These are phyloP conservation scores for Meandrina meandrites DNA, from an alignment of 92 coral and sea anemone genomes.

Conservation along the genomic window DNA sequence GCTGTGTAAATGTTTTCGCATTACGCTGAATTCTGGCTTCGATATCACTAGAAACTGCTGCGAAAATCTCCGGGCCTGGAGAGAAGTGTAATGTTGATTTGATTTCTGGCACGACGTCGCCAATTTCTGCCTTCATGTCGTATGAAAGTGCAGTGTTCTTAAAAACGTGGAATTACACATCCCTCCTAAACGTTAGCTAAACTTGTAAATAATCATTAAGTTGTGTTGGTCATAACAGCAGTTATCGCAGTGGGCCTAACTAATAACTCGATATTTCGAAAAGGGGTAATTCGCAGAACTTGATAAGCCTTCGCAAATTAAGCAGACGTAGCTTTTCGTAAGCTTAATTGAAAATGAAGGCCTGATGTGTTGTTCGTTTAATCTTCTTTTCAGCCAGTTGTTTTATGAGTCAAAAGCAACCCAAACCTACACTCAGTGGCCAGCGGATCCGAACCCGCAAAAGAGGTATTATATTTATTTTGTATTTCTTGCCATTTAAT, in stretches of 20 bases:
- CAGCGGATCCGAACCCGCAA: conserved; percentile 99
- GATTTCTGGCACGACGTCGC: background rate
- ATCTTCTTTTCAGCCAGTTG: conserved; percentile 78
- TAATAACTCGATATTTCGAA: background rate
- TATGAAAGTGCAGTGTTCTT: background rate
- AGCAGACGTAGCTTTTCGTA: background rate
- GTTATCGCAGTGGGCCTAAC: conserved; percentile 7
- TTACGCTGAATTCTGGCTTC: background rate
- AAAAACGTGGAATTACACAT: background rate
- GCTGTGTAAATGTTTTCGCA: conserved; percentile 15
- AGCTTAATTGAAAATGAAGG: background rate
- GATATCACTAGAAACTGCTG: background rate
- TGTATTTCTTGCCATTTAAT: background rate
- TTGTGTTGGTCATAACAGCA: background rate
- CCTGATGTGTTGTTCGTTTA: background rate
- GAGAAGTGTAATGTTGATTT: background rate
- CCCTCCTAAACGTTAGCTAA: background rate
- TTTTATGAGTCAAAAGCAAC: conserved; percentile 99
- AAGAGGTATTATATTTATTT: conserved; percentile 77
- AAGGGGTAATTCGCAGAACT: background rate
- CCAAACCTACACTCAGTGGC: conserved; percentile 99
- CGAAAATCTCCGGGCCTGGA: background rate
- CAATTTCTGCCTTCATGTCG: background rate
- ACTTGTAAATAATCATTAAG: conserved; percentile 4
- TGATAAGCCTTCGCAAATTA: background rate